Base-by-base conservation (phyloP, 2,888 invertebrate species). In the Pristionchus arcanus region DNA sequence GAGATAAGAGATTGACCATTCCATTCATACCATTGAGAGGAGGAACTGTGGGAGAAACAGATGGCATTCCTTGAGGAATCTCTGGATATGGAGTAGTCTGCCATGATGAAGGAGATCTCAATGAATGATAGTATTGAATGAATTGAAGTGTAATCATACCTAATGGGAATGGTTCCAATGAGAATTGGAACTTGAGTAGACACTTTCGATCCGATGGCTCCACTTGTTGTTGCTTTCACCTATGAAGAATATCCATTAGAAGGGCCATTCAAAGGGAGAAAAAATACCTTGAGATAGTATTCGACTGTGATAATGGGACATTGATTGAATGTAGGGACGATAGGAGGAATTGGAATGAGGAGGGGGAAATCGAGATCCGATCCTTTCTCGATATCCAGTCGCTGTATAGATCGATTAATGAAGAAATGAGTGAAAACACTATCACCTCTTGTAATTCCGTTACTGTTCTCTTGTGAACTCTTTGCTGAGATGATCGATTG, bases 251-350 rank as follows among this genome's bases (percentile, higher is more conserved):
- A n/a, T 25, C 25, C 25, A 81, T n/a, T 81, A 59, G 31, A 13
- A 16, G 15, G 31, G 34, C 7, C 4, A 42, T 42, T 34, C 0
- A 4, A 77, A 77, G 37, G 13, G 25, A 49, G 77, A 15, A 15
- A n/a, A 7, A 25, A 28, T 34, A 92, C 92, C 90, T 91, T 92
- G 71, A 92, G 77, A 21, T 68, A 85, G 87, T 92, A 92, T 42
- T 89, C 90, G 21, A 92, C 92, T 53, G 90, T 90, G 59, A 92
- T 92, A 34, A 92, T 92, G 28, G 92, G 90, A 55, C 92, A 92
- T n/a, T 88, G 59, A 68, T 92, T 92, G 87, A 92, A 92, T 19
- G 90, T 84, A 11, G 92, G 92, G 34, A 91, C 92, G 31, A 89
- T 63, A 25, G 92, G 92, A 16, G 92, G 92, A 83, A 92, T 91